Base-by-base conservation (phyloP, 2,113 vertebrate genomes). In the Caretta caretta region DNA sequence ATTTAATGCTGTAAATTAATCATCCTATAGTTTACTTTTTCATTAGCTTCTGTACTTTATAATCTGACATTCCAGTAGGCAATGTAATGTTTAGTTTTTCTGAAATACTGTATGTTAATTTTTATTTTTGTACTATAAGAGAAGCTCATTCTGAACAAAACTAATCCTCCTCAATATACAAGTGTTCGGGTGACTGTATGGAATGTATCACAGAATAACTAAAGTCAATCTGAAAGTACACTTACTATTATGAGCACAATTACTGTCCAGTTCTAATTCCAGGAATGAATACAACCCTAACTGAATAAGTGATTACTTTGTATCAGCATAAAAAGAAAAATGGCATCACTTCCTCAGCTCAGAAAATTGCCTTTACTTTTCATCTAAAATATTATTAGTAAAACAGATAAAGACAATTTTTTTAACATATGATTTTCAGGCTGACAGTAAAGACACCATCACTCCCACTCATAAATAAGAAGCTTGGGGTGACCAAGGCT, bases 291-390 rank as follows among this genome's bases (percentile, higher is more conserved):
- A 88, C 62, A 94, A 94, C 82, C 87, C 81, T 88, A 90, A 94
- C 84, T 95, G 95, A 97, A 96, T 96, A 96, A 96, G 90, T 97
- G 93, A 94, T 96, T 93, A 38, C 50, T 90, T 88, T 96, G 78
- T 88, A 96, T 95, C 87, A 96, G 94, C 93, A 84, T 95, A 94
- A 95, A 95, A 96, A 96, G 88, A 86, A 96, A 97, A 96, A 96
- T 92, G 87, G 51, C 80, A 96, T 96, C 84, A 78, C 83, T 97
- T 90, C 94, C 93, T 96, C 88, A 86, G 87, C 72, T 87, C 78
- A 92, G 94, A 96, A 62, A 31, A 62, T 31, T 31, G 13, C 4
- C 65, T 22, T 72, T 72, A 10, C n/a, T 72, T 38, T 72, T 72
- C 38, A 72, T 72, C 8, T 72, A 72, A 72, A 38, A 72, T 72